Conservation (phyloP, 1,140 invertebrate genomes). For the Drosophila rhopaloa region DNA sequence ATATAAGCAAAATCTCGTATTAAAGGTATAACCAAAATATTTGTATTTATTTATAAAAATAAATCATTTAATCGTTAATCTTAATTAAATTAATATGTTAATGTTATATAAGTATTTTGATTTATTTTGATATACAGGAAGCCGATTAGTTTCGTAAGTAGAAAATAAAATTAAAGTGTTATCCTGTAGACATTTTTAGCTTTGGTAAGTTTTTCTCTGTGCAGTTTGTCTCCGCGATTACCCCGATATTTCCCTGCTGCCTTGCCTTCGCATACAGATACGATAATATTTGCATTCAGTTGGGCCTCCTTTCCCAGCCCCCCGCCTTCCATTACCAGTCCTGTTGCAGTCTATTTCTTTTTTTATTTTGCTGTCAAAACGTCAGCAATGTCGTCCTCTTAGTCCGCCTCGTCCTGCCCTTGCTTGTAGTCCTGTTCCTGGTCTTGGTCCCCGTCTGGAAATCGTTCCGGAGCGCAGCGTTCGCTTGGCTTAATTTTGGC, state of each 20-base stretch:
- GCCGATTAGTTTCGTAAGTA: too few species aligned
- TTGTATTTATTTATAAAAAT: too few species aligned
- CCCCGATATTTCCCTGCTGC: constrained; percentile 6
- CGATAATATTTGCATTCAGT: constrained; percentile 81
- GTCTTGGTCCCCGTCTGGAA: constrained; percentile 51
- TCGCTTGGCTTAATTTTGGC: constrained; percentile 79
- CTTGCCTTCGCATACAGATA: constrained; percentile 56
- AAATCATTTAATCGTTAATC: too few species aligned
- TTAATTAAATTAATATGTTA: too few species aligned
- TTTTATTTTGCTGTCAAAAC: constrained; percentile 79
- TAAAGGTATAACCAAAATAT: too few species aligned
- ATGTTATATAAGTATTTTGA: too few species aligned
- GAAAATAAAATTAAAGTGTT: too few species aligned
- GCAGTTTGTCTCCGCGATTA: constrained; percentile 19
- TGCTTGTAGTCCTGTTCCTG: constrained; percentile 9
- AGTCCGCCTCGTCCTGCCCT: constrained; percentile 18
- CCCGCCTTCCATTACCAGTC: constrained; percentile 14
- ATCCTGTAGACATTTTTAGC: neutral
- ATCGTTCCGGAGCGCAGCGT: constrained; percentile 66
- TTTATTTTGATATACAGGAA: too few species aligned
- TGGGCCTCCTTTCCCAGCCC: constrained; percentile 51
- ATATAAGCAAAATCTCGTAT: too few species aligned
- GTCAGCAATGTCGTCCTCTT: constrained; percentile 57
- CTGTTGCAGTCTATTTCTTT: constrained; percentile 49
- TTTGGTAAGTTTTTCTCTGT: neutral